Conservation (phyloP, 2,113 vertebrate genomes). For the Elanoides forficatus region DNA sequence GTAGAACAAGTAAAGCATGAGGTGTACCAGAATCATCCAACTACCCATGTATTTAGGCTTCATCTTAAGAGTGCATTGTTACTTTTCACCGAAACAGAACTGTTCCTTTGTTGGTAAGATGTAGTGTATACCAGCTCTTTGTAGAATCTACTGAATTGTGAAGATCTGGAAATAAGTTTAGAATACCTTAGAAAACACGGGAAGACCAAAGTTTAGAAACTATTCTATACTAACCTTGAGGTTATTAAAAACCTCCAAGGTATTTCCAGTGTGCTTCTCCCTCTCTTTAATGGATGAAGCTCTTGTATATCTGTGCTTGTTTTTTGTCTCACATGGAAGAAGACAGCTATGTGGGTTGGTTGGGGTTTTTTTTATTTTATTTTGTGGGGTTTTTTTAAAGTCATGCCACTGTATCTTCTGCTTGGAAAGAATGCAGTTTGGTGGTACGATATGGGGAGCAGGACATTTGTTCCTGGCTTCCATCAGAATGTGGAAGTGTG, state of each 20-base stretch:
- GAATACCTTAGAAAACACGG: not conserved
- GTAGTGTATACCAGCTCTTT: not conserved
- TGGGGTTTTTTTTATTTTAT: not conserved
- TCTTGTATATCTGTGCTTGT: not conserved
- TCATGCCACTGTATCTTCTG: not conserved
- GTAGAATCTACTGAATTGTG: not conserved
- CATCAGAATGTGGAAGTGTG: not conserved
- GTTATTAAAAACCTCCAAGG: not conserved
- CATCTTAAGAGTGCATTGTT: not conserved
- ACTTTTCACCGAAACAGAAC: not conserved
- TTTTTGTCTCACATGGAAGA: not conserved
- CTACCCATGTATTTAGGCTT: not conserved
- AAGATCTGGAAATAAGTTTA: not conserved
- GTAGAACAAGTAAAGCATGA: not conserved
- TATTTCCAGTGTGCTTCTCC: not conserved
- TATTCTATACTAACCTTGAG: not conserved
- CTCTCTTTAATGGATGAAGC: not conserved
- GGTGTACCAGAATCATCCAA: not conserved
- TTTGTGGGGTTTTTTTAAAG: not conserved
- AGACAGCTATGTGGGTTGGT: not conserved
- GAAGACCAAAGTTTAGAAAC: not conserved
- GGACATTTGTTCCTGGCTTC: not conserved
- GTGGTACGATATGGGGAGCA: not conserved
- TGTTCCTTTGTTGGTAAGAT: not conserved
- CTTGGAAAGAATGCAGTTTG: constrained; percentile 6